Evolutionary conservation across 37 sponge, comb jelly and placozoan species (phyloP).

Genomic region (Corticium candelabrum): DNA sequence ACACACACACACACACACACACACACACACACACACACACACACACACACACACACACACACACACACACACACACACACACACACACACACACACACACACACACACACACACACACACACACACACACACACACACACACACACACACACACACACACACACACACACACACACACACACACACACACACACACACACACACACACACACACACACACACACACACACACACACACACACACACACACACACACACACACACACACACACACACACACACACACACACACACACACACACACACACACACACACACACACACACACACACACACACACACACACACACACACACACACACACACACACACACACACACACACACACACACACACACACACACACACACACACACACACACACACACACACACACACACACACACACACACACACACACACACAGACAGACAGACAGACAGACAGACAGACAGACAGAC

Average conservation of each 20-base stretch:
- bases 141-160: neutral
- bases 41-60: constrained; percentile 1
- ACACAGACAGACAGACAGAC: neutral
- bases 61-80: neutral
- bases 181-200: constrained; percentile 5
- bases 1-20: neutral
- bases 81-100: constrained; percentile 5
- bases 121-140: neutral
- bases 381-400: neutral
- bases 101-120: neutral
- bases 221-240: constrained; percentile 5
- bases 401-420: neutral
- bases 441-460: neutral
- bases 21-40: no score
- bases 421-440: neutral
- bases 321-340: constrained; percentile 5
- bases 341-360: neutral
- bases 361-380: neutral
- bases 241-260: neutral
- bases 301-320: constrained; percentile 5
- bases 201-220: neutral
- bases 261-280: neutral
- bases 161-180: constrained; percentile 1
- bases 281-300: constrained; percentile 1
- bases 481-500: neutral